A percentile compares a stretch with the other conserved stretches of the same genome.
Evolutionary conservation across 2,113 vertebrate species (phyloP).

Genomic region (Chloropsis cyanopogon): DNA sequence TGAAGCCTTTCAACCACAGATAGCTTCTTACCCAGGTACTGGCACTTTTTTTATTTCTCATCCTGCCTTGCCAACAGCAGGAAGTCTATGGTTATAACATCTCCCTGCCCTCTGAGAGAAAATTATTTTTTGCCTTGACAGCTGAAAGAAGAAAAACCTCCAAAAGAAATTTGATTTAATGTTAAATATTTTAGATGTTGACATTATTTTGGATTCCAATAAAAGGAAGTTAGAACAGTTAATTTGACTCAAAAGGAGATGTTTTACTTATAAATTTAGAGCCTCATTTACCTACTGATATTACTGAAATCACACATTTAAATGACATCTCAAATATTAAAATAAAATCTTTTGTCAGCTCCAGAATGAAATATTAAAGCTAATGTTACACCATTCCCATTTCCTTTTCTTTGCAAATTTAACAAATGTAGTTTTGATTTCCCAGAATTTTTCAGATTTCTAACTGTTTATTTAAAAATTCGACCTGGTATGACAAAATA

Average conservation of each 20-base stretch:
- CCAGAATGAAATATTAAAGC: not conserved
- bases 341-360: not conserved
- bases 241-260: not conserved
- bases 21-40: not conserved
- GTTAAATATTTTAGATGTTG: not conserved
- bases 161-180: not conserved
- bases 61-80: not conserved
- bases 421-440: not conserved
- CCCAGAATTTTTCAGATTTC: not conserved
- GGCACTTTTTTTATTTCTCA: not conserved
- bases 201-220: not conserved
- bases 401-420: not conserved
- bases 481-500: not conserved
- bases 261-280: not conserved
- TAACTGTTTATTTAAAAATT: not conserved
- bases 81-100: not conserved
- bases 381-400: not conserved
- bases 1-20: not conserved
- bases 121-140: not conserved
- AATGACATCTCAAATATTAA: not conserved
- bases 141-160: not conserved
- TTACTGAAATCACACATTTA: not conserved
- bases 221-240: not conserved
- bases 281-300: not conserved
- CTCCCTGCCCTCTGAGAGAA: not conserved